Conservation (phyloP, 2,888 invertebrate genomes). For the Campaea margaritaria region DNA sequence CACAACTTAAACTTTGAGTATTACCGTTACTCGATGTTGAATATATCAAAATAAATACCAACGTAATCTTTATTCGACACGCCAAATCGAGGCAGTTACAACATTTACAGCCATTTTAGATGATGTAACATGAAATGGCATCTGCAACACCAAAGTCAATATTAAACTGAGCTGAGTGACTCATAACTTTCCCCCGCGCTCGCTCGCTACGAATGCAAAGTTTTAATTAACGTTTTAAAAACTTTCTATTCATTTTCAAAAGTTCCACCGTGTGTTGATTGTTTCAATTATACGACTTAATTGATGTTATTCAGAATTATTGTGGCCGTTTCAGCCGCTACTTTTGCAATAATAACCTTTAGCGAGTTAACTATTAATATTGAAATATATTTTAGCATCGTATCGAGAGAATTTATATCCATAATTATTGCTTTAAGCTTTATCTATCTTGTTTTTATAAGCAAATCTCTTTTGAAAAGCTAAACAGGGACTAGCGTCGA, state of each 20-base stretch:
- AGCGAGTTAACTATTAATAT: not conserved
- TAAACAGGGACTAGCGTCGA: conserved; percentile 13
- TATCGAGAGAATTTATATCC: no score
- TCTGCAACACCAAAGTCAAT: conserved; percentile 54
- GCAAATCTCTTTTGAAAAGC: not conserved
- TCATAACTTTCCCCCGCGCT: conserved; percentile 55
- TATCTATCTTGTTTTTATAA: not conserved
- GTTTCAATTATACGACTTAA: conserved; percentile 55
- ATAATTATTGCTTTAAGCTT: not conserved
- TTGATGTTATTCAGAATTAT: conserved; percentile 50
- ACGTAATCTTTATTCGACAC: conserved; percentile 33
- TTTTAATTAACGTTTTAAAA: conserved; percentile 72
- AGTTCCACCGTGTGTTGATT: conserved; percentile 58
- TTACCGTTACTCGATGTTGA: conserved; percentile 27
- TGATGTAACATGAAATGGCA: conserved; percentile 53
- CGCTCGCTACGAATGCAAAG: conserved; percentile 62
- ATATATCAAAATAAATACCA: conserved; percentile 34
- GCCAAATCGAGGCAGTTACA: conserved; percentile 35
- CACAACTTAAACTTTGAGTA: conserved; percentile 28
- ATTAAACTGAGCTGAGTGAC: conserved; percentile 56
- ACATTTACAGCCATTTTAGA: conserved; percentile 44
- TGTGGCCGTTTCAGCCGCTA: conserved; percentile 25
- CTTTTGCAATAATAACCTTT: conserved; percentile 1
- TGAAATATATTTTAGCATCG: not conserved
- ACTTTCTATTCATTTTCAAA: conserved; percentile 69